A percentile compares a stretch with the other conserved stretches of the same genome.
Conservation (phyloP, 1,140 invertebrate species). For the Ostrea edulis region DNA sequence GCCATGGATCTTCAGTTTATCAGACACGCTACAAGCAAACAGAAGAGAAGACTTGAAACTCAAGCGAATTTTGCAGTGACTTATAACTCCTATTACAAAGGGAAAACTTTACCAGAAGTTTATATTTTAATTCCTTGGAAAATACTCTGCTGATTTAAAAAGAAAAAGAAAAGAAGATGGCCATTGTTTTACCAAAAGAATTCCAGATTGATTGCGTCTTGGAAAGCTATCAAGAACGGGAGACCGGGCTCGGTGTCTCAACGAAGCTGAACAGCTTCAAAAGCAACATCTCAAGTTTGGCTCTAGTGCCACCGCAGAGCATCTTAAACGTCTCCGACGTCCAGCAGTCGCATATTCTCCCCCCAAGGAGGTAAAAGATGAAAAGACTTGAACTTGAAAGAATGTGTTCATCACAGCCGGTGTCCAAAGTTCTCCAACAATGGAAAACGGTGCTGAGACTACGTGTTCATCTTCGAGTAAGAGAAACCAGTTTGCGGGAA, state of each 20-base stretch:
- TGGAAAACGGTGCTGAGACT: conserved; percentile 9
- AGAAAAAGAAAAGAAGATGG: conserved; percentile 27
- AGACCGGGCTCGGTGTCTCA: background rate
- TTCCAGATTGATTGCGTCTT: conserved; percentile 26
- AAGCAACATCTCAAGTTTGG: background rate
- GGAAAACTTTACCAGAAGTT: background rate
- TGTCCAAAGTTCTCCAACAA: background rate
- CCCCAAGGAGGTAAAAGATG: background rate
- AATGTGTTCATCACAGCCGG: conserved; percentile 14
- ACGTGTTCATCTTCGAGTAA: background rate
- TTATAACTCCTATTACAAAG: background rate
- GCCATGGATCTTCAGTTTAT: conserved; percentile 16
- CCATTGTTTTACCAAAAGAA: conserved; percentile 35
- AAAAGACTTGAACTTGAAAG: background rate
- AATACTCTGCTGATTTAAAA: background rate
- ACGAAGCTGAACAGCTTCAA: background rate
- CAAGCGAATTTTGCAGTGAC: conserved; percentile 1
- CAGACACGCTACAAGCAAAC: conserved; percentile 5
- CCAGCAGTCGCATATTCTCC: background rate
- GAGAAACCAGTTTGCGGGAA: background rate
- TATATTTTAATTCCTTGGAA: conserved; percentile 5
- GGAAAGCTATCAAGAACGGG: background rate
- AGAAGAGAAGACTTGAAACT: background rate
- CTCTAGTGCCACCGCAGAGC: background rate
- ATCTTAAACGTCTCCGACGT: background rate